These are phyloP conservation scores for Balaeniceps rex DNA, from an alignment of 2,113 vertebrate species.

Conservation along the genomic window DNA sequence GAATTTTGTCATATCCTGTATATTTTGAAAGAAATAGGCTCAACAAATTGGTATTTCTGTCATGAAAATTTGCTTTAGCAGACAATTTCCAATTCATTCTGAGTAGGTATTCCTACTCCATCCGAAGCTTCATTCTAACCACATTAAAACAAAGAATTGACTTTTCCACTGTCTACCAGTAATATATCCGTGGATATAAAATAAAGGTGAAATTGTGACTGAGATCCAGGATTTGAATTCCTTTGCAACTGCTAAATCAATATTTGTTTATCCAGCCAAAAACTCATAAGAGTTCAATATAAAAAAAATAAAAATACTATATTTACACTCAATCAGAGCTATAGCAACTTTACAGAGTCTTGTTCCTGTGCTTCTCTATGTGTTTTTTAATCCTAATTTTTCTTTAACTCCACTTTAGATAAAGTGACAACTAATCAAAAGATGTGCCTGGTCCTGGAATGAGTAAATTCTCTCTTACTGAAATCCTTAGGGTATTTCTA, in stretches of 20 bases:
- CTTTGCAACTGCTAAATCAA: not conserved
- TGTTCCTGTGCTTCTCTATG: not conserved
- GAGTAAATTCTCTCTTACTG: not conserved
- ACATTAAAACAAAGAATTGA: not conserved
- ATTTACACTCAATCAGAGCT: not conserved
- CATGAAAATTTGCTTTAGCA: not conserved
- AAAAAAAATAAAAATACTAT: not conserved
- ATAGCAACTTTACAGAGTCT: not conserved
- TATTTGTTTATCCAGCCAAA: slow-evolving; percentile 8
- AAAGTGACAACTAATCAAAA: slow-evolving; percentile 8
- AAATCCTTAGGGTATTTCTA: not conserved
- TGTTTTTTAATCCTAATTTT: not conserved
- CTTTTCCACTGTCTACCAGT: not conserved
- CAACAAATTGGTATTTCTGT: not conserved
- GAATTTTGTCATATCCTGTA: not conserved
- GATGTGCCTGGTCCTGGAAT: not conserved
- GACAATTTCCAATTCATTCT: not conserved
- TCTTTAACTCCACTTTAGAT: not conserved
- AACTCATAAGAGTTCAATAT: not conserved
- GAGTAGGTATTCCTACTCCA: not conserved
- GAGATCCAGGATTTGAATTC: not conserved
- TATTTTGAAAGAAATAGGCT: not conserved
- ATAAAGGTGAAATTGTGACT: not conserved
- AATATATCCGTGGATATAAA: not conserved
- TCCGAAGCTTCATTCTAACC: not conserved